Evolutionary conservation across 35 echinoderm and acorn worm genomes (phyloP).

Genomic region (Holothuria glaberrima): DNA sequence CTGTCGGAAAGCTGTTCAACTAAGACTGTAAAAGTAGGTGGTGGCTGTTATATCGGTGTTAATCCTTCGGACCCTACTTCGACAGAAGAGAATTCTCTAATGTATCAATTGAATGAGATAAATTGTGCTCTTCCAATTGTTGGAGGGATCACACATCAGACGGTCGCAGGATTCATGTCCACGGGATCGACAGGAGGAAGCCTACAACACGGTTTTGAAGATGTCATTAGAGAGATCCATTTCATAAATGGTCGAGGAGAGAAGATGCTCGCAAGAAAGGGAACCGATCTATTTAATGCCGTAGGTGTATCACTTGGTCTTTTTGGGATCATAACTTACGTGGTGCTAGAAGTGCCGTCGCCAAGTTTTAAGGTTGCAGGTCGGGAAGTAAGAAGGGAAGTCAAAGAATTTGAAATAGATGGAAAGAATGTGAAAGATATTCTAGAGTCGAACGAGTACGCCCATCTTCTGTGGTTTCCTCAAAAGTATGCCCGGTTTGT

Average conservation of each 20-base stretch:
- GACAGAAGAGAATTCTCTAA: background rate
- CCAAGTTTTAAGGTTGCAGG: conserved; percentile 26
- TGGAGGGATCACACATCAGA: conserved; percentile 44
- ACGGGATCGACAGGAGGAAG: conserved; percentile 50
- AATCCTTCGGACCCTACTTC: conserved; percentile 5
- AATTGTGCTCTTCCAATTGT: conserved; percentile 36
- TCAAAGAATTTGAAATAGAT: background rate
- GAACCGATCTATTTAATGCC: conserved; percentile 31
- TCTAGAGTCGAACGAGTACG: background rate
- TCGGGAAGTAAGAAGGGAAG: background rate
- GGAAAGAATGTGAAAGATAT: background rate
- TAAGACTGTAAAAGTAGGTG: conserved; percentile 20
- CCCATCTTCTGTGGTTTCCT: background rate
- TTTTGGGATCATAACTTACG: conserved; percentile 40
- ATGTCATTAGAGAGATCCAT: conserved; percentile 46
- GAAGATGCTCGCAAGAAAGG: conserved; percentile 1
- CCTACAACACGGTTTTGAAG: background rate
- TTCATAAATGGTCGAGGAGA: conserved; percentile 20
- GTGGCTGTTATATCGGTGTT: conserved; percentile 42
- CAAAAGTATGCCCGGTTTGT: conserved; percentile 28
- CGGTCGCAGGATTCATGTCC: conserved; percentile 16
- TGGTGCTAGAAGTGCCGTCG: background rate
- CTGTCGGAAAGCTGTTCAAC: background rate
- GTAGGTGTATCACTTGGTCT: conserved; percentile 54
- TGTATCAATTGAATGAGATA: background rate